Evolutionary conservation across 2,113 vertebrate genomes (phyloP).

Genomic region (Anoplopoma fimbria): DNA sequence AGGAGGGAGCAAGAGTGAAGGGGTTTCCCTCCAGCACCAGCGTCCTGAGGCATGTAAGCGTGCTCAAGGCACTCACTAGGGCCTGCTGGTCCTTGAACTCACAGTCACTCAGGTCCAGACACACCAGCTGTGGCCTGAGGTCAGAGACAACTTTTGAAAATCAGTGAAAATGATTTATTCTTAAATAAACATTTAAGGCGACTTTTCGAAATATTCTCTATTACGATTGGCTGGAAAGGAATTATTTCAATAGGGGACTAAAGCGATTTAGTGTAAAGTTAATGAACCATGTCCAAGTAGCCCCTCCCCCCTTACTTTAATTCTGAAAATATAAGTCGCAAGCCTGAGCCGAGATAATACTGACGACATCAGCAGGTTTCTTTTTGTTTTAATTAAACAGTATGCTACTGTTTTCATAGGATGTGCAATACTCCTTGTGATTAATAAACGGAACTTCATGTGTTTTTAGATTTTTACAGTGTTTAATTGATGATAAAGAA

Average conservation of each 20-base stretch:
- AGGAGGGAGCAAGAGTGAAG: constrained; percentile 82
- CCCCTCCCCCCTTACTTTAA: too few relatives aligned
- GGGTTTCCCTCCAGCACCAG: constrained; percentile 91
- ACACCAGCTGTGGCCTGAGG: constrained; percentile 89
- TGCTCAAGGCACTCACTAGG: constrained; percentile 77
- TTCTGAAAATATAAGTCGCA: neutral
- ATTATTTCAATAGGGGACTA: neutral
- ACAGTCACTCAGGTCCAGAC: constrained; percentile 91
- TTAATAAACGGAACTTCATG: neutral
- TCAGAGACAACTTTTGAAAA: constrained; percentile 12
- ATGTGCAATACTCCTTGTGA: neutral
- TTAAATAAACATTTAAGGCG: neutral
- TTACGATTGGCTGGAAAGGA: neutral
- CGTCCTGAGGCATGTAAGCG: constrained; percentile 79
- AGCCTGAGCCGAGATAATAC: neutral
- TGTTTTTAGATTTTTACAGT: neutral
- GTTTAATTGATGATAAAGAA: neutral
- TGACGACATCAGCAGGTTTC: neutral
- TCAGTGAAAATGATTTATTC: neutral
- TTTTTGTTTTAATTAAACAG: neutral
- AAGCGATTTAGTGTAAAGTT: neutral
- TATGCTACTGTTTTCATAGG: neutral
- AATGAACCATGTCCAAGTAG: too few relatives aligned
- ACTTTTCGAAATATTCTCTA: neutral
- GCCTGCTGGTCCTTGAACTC: constrained; percentile 80